Percentiles rank a stretch among this genome's conserved stretches.
Conservation (phyloP, 2,113 vertebrate species). For the Paradoxurus hermaphroditus region DNA sequence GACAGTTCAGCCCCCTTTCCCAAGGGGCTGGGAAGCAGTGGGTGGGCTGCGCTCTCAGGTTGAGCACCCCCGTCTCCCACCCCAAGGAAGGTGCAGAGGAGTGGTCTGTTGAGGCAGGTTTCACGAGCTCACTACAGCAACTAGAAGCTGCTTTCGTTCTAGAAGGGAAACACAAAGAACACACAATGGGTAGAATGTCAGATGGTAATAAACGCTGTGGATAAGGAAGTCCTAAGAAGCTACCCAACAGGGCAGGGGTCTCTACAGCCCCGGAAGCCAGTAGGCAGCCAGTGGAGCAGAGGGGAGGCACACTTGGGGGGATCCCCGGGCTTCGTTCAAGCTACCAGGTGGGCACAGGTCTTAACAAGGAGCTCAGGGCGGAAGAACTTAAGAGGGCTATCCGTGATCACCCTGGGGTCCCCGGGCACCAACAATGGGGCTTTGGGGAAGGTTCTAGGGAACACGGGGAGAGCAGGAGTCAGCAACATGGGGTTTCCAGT, state of each 20-base stretch:
- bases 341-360: not conserved
- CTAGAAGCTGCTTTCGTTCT: not conserved
- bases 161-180: not conserved
- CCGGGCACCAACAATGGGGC: fast-evolving
- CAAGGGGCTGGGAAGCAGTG: not conserved
- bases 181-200: not conserved
- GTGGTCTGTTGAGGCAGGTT: not conserved
- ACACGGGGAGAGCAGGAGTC: not conserved
- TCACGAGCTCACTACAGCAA: not conserved
- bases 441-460: not conserved
- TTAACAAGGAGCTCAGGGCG: not conserved
- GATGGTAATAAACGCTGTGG: not conserved
- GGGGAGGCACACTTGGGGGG: too few relatives aligned
- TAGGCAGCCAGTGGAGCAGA: not conserved
- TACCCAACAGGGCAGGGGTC: too few relatives aligned
- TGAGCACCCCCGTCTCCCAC: not conserved
- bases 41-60: not conserved
- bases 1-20: not conserved
- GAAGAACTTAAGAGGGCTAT: not conserved
- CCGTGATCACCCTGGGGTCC: not conserved
- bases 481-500: not conserved
- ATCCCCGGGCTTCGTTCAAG: not conserved
- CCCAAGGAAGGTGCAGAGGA: not conserved
- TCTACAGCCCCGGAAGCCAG: not conserved
- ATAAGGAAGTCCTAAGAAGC: not conserved